Percentiles rank a stretch among this genome's conserved stretches.
These are phyloP conservation scores for Teleiodes luculella DNA, from an alignment of 2,888 invertebrate genomes.

Conservation along the genomic window DNA sequence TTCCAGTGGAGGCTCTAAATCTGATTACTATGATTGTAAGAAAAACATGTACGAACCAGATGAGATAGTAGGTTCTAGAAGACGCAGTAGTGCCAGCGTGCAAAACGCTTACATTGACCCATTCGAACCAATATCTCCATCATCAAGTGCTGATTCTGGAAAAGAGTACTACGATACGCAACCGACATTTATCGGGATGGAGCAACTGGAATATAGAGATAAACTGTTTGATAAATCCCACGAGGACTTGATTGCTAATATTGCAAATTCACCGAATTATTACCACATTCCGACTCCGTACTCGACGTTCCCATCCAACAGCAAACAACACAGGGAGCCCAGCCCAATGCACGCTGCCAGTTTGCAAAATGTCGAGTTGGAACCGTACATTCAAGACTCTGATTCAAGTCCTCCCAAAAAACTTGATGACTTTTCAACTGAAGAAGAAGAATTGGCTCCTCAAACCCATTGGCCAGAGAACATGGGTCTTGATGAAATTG, in stretches of 20 bases:
- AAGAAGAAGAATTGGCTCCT: conserved; percentile 74
- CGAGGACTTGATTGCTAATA: conserved; percentile 78
- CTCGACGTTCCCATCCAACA: conserved; percentile 81
- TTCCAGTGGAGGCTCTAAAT: conserved; percentile 85
- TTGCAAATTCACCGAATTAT: conserved; percentile 62
- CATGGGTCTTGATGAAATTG: conserved; percentile 71
- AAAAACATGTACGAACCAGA: conserved; percentile 67
- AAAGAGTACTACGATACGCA: conserved; percentile 80
- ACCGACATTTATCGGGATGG: conserved; percentile 64
- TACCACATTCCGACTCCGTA: conserved; percentile 80
- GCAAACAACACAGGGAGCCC: conserved; percentile 69
- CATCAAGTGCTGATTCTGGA: conserved; percentile 83
- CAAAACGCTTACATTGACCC: conserved; percentile 65
- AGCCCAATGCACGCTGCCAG: conserved; percentile 83
- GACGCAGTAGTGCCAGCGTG: conserved; percentile 56
- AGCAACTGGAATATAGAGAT: conserved; percentile 71
- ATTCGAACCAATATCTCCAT: conserved; percentile 74
- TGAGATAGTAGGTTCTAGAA: conserved; percentile 44
- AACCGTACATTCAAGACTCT: conserved; percentile 72
- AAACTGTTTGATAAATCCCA: conserved; percentile 78
- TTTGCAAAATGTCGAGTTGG: conserved; percentile 84
- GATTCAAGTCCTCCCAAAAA: conserved; percentile 58
- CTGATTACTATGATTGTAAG: conserved; percentile 84
- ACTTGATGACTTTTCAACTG: conserved; percentile 70
- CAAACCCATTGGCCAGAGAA: conserved; percentile 78